A percentile compares a stretch with the other conserved stretches of the same genome.
Evolutionary conservation across 2,888 invertebrate genomes (phyloP).

Genomic region (Leptura quadrifasciata): DNA sequence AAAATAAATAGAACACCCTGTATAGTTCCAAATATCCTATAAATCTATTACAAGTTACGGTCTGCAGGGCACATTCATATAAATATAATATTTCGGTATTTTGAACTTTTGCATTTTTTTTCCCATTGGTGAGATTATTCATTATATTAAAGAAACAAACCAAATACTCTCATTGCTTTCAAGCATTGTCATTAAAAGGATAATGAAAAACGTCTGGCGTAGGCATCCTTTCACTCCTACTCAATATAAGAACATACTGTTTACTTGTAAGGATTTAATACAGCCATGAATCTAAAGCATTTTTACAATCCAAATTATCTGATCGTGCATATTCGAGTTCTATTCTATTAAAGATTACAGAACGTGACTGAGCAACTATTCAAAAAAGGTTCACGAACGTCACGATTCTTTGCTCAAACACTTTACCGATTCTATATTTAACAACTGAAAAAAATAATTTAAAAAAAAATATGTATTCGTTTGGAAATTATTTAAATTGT

Average conservation of each 20-base stretch:
- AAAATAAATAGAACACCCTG: too few species aligned
- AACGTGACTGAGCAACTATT: constrained; percentile 43
- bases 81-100: too few species aligned
- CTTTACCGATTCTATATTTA: constrained; percentile 25
- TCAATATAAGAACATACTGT: background rate
- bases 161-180: background rate
- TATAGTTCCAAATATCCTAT: too few species aligned
- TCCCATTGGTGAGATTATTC: too few species aligned
- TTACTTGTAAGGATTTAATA: constrained; percentile 17
- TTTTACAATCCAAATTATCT: constrained; percentile 39
- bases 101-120: too few species aligned
- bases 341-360: constrained; percentile 36
- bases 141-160: too few species aligned
- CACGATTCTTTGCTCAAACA: constrained; percentile 23
- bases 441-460: constrained; percentile 31
- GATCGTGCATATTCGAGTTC: constrained; percentile 41
- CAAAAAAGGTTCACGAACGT: constrained; percentile 42
- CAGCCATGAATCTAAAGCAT: constrained; percentile 36
- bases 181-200: background rate
- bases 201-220: background rate
- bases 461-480: constrained; percentile 1
- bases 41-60: too few species aligned
- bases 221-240: constrained; percentile 26
- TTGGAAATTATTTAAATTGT: constrained; percentile 20
- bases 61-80: too few species aligned